phyloP scores from a whole-genome alignment of 2,797 vertebrate genomes.

The Zenarchopterus dispar region DNA sequence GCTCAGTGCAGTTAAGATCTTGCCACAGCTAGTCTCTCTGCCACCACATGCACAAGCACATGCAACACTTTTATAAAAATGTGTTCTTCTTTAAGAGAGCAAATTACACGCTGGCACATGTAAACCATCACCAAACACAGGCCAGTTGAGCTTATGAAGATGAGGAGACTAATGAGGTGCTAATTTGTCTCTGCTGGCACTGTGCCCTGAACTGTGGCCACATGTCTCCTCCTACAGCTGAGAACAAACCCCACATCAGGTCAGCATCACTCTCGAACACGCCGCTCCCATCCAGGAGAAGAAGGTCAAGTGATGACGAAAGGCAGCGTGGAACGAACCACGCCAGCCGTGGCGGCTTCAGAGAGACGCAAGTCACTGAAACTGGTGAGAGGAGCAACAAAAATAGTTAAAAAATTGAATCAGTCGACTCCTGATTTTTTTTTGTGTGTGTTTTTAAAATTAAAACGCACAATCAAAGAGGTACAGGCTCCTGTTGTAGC shows the following conservation, averaged over 20 bases:
- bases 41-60: too few relatives aligned
- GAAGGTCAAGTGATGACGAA: constrained; percentile 61
- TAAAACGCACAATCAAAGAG: not conserved
- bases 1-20: too few relatives aligned
- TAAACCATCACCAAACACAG: too few relatives aligned
- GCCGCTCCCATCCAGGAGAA: constrained; percentile 78
- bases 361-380: constrained; percentile 87
- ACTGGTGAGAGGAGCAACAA: constrained; percentile 79
- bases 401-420: not conserved
- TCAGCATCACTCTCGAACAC: not conserved
- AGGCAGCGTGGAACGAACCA: constrained; percentile 56
- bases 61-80: too few relatives aligned
- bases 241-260: not conserved
- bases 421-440: not conserved
- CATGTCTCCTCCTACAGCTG: not conserved
- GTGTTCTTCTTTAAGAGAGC: too few relatives aligned
- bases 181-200: not conserved
- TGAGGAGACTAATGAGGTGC: too few relatives aligned
- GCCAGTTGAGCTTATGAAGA: too few relatives aligned
- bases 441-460: not conserved
- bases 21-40: too few relatives aligned
- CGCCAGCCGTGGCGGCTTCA: constrained; percentile 81
- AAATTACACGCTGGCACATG: too few relatives aligned
- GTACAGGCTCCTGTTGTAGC: not conserved
- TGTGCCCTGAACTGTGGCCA: not conserved